Evolutionary conservation across 1,140 invertebrate species (phyloP).

Genomic region (Maniola jurtina): DNA sequence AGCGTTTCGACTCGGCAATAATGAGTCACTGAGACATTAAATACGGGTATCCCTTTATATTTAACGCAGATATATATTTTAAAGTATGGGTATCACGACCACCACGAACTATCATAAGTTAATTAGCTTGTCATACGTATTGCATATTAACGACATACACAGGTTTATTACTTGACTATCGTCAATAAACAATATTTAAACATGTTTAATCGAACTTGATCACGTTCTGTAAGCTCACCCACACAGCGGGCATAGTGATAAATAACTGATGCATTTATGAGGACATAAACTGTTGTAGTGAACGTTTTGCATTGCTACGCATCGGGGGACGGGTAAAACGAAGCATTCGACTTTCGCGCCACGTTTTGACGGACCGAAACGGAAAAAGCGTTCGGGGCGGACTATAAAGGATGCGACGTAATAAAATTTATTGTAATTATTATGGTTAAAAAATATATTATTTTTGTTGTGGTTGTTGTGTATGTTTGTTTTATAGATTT

Average conservation of each 20-base stretch:
- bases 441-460: neutral
- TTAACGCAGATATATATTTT: neutral
- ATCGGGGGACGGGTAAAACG: conserved; percentile 47
- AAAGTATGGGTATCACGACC: neutral
- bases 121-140: conserved; percentile 9
- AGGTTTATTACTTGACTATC: conserved; percentile 11
- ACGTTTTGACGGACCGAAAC: conserved; percentile 53
- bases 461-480: neutral
- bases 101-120: neutral
- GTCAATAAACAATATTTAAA: conserved; percentile 24
- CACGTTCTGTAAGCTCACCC: conserved; percentile 31
- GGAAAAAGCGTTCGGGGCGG: conserved; percentile 37
- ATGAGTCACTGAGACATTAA: neutral
- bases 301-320: conserved; percentile 46
- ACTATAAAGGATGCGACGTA: conserved; percentile 24
- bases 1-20: neutral
- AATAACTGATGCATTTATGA: conserved; percentile 56
- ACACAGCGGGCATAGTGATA: conserved; percentile 40
- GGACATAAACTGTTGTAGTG: conserved; percentile 49
- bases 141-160: conserved; percentile 19
- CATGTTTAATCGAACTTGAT: conserved; percentile 19
- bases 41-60: neutral
- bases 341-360: conserved; percentile 46
- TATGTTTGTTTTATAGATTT: no score
- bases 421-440: conserved; percentile 9